Evolutionary conservation across 2,797 vertebrate genomes (phyloP), one percentile per base, ranked within the genome.

Genomic region (Toxotes lorentzi): DNA sequence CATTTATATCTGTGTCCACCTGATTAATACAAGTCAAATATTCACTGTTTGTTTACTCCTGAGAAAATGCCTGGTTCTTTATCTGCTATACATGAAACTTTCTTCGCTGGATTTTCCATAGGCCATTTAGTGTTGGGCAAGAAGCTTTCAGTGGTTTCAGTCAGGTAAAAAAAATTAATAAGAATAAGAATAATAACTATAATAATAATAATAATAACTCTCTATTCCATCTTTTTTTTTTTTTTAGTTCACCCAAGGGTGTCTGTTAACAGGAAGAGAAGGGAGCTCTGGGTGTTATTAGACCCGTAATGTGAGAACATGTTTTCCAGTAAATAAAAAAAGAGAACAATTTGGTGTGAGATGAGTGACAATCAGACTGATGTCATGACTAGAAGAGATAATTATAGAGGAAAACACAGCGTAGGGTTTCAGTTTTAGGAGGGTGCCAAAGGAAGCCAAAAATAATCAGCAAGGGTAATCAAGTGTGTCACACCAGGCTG

Each of bases 401-500:
- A 86, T 78, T 81, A 70, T 51, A 73, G 81, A 61, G 56, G 14
- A 66, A 73, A 77, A 82, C 9, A 17, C 50, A 56, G 79, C 34
- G 14, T 65, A 30, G 70, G 57, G 58, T 74, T 83, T 81, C 61
- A 54, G 54, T 76, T 86, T 81, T 43, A 78, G 80, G 71, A 72
- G 70, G 51, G 59, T 76, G 68, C 53, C 43, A 41, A 2, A 67
- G 54, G 65, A 73, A 76, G 84, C 60, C 75, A 85, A 82, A 92
- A 86, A 91, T 88, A 92, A 78, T 93, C 88, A 91, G 76, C 62
- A 58, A 34, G 79, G 60, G 70, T 81, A 85, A 89, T 92, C 81
- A 84, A 85, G 88, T 86, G 71, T 92, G 87, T 86, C 86, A 90
- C 85, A 79, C 80, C 87, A 89, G 57, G 73, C 72, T 68, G 87